Conservation (phyloP, 2,888 invertebrate genomes). For the Hydrotaea cyrtoneurina region DNA sequence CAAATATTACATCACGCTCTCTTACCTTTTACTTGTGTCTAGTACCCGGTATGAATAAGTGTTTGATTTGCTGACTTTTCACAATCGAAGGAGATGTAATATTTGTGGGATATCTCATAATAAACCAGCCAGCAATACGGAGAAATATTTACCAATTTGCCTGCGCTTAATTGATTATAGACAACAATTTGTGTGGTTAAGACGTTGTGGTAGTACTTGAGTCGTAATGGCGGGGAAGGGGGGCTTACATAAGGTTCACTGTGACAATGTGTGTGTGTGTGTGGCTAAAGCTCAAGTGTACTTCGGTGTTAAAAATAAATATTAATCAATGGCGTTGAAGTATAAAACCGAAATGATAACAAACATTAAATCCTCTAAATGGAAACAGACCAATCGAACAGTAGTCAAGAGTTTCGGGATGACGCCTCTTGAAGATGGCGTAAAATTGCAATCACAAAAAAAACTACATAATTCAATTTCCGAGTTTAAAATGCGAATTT, state of each 20-base stretch:
- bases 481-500: not conserved
- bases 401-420: not conserved
- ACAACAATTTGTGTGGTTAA: conserved; percentile 1
- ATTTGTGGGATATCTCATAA: too few species aligned
- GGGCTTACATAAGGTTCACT: not conserved
- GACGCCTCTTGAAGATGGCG: not conserved
- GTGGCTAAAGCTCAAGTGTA: not conserved
- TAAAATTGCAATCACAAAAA: not conserved
- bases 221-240: not conserved
- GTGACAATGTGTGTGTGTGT: too few species aligned
- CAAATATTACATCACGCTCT: too few species aligned
- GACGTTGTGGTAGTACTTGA: not conserved
- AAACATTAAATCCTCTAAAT: not conserved
- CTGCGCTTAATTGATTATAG: conserved; percentile 46
- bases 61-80: not conserved
- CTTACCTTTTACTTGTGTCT: too few species aligned
- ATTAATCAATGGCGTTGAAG: conserved; percentile 37
- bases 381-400: not conserved
- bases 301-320: conserved; percentile 5
- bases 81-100: too few species aligned
- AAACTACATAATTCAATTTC: not conserved
- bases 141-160: conserved; percentile 33
- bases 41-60: too few species aligned
- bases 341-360: not conserved
- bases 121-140: too few species aligned